Evolutionary conservation across 2,888 invertebrate genomes (phyloP), one percentile per base, ranked within the genome.

Genomic region (Globia sparganii): DNA sequence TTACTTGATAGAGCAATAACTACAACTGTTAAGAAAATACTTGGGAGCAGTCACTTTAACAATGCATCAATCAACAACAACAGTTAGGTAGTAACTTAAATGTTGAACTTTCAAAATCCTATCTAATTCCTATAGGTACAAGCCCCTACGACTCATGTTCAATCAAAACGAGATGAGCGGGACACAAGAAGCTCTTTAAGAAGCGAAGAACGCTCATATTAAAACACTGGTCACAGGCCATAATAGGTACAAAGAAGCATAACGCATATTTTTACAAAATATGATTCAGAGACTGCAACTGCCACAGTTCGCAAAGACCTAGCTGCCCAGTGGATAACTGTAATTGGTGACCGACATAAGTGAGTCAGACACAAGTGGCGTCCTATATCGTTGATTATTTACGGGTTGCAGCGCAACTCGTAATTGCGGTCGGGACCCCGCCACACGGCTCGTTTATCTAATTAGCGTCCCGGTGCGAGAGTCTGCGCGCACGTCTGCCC

Each of bases 361-460:
- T 94, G 95, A 95, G 92, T 95, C 94, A 95, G 92, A 89, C 88
- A 88, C 92, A 91, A 91, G 91, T 92, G 91, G 93, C 92, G 95
- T 92, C 93, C 95, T 93, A 95, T 94, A 95, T 95, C 92, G 93
- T 91, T 93, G 93, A 95, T 95, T 95, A 95, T 95, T 95, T 95
- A 96, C 94, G 94, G 93, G 92, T 91, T 91, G 93, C 92, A 92
- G 92, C 92, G 91, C 93, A 91, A 89, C 89, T 90, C 89, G 94
- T 96, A 96, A 96, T 96, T 96, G 96, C 95, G 96, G 96, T 96
- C 96, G 92, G 93, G 96, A 96, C 96, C 96, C 91, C 94, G 93
- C 93, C 94, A 94, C 93, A 93, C 93, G 92, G 93, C 94, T 96
- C 96, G 95, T 96, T 96, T 95, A 96, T 96, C 95, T 96, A 96